phyloP scores from a whole-genome alignment of 92 coral and sea anemone genomes.

The Porites lobata region DNA sequence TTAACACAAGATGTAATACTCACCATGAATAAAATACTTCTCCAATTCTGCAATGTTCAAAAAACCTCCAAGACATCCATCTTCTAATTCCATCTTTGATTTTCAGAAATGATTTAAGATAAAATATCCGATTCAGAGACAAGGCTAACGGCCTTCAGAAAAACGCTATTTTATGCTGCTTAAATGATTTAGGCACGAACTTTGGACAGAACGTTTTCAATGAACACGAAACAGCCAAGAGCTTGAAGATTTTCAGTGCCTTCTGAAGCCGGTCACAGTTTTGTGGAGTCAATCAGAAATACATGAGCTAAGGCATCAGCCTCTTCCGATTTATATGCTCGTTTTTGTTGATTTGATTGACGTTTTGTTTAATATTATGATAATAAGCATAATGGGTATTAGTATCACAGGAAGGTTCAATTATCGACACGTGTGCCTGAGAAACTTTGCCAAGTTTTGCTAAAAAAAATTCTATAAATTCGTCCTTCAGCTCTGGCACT shows the following conservation, averaged over 20 bases:
- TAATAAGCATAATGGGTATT: slow-evolving; percentile 18
- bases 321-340: slow-evolving; percentile 25
- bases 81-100: slow-evolving; percentile 41
- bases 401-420: slow-evolving; percentile 49
- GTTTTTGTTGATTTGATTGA: slow-evolving; percentile 33
- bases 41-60: slow-evolving; percentile 48
- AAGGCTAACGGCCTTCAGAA: slow-evolving; percentile 53
- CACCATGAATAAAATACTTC: slow-evolving; percentile 49
- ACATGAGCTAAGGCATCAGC: background rate
- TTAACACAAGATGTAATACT: slow-evolving; percentile 4
- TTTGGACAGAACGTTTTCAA: background rate
- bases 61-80: slow-evolving; percentile 50
- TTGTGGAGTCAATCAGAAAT: background rate
- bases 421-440: slow-evolving; percentile 32
- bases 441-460: slow-evolving; percentile 31
- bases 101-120: background rate
- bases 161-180: slow-evolving; percentile 5
- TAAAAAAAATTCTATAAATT: background rate
- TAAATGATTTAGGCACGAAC: background rate
- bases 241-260: slow-evolving; percentile 9
- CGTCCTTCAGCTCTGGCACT: slow-evolving; percentile 31
- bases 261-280: slow-evolving; percentile 17
- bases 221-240: slow-evolving; percentile 5
- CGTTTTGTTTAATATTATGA: slow-evolving; percentile 25
- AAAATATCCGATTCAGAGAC: slow-evolving; percentile 40